Base-by-base conservation (phyloP, 2,113 vertebrate genomes). In the Copsychus sechellarum region DNA sequence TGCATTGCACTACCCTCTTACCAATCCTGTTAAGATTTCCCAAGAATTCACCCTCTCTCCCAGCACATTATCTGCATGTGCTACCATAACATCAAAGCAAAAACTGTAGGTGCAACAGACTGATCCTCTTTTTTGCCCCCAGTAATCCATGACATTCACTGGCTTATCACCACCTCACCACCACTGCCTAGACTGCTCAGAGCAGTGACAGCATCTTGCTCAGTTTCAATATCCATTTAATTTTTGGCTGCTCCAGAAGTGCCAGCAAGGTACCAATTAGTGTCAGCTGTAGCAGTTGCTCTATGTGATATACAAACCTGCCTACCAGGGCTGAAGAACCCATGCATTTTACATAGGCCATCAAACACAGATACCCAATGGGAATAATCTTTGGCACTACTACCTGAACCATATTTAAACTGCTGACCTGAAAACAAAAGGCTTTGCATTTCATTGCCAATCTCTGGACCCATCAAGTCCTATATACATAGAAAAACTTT, bases 371-470 rank as follows among this genome's bases (percentile, higher is more conserved):
- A 54, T 4, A 53, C 81, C 85, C 88, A 86, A 1, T 19, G 82
- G 88, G 90, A 96, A 84, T 86, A 8, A 67, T 77, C 51, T 60
- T 78, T 93, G 92, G 95, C 90, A 90, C 74, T 47, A 53, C 31
- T 81, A 93, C 79, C 79, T 71, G 76, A 96, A 77, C 92, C 74
- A 56, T 25, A 90, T 45, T 90, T 90, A 87, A 90, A 86, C 64
- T 3, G 8, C 38, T 96, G 92, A 96, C 79, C 88, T 95, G 88
- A 95, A 92, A 86, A 95, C 64, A 83, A 97, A 88, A 94, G 88
- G 71, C 51, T 93, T 77, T 70, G 74, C 77, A 66, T 83, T 93
- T 96, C 87, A 56, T 15, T 88, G 62, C 38, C 88, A 88, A 20
- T 81, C 82, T 71, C 72, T 64, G 65, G 31, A 93, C 79, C 64